A percentile compares a stretch with the other conserved stretches of the same genome.
These are phyloP conservation scores for Myrmecophaga tridactyla DNA, from an alignment of 2,113 vertebrate genomes.

Conservation along the genomic window DNA sequence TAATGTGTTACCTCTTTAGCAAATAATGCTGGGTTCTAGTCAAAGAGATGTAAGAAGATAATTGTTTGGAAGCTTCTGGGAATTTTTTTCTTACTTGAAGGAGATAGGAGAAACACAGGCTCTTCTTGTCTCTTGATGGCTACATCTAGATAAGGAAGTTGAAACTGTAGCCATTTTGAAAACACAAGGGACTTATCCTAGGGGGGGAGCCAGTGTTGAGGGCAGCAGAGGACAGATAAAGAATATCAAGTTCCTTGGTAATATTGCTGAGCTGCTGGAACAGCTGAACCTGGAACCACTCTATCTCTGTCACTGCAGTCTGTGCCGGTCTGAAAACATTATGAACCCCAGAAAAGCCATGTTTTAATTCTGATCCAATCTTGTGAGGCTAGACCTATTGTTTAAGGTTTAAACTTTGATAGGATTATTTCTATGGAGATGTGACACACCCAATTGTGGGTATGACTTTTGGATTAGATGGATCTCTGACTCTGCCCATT, in stretches of 20 bases:
- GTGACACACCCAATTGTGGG: too few relatives aligned
- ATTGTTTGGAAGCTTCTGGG: background rate
- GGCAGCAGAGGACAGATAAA: background rate
- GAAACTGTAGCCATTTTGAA: background rate
- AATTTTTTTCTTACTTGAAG: background rate
- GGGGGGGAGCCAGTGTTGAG: background rate
- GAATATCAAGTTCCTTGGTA: background rate
- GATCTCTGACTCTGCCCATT: too few relatives aligned
- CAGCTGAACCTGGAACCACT: background rate
- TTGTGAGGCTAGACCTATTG: too few relatives aligned
- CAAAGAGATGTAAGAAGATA: background rate
- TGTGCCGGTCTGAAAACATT: too few relatives aligned
- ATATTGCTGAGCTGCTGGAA: background rate
- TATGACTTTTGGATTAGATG: too few relatives aligned
- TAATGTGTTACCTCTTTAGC: background rate
- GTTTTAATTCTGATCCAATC: too few relatives aligned
- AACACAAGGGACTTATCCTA: background rate
- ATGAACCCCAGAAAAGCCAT: too few relatives aligned
- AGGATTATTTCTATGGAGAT: too few relatives aligned
- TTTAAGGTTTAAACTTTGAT: too few relatives aligned
- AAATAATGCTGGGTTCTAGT: background rate
- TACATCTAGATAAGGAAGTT: background rate
- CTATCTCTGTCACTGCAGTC: background rate
- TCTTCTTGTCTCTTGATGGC: background rate
- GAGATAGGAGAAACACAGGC: background rate